Conservation (phyloP, 2,113 vertebrate species). For the mouse (Mus musculus) region GRCm39 chr17:79557001-79557500, state of each 20-base stretch:
- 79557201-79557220: not conserved
- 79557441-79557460: not conserved
- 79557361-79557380: not conserved
- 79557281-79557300: slow-evolving; percentile 20
- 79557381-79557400: not conserved
- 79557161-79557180: not conserved
- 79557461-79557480: not conserved
- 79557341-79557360: not conserved
- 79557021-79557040: not conserved
- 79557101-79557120: not conserved
- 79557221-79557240: not conserved
- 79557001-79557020: not conserved
- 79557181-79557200: not conserved
- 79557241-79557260: not conserved
- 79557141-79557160: not conserved
- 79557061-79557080: not conserved
- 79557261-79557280: not conserved
- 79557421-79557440: not conserved
- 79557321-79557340: slow-evolving; percentile 4
- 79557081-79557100: not conserved
- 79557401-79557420: not conserved
- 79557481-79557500: not conserved
- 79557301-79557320: not conserved
- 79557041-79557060: not conserved
- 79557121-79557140: not conserved